Evolutionary conservation across 2,888 invertebrate genomes (phyloP), one percentile per base, ranked within the genome.

Genomic region (Bugula neritina): DNA sequence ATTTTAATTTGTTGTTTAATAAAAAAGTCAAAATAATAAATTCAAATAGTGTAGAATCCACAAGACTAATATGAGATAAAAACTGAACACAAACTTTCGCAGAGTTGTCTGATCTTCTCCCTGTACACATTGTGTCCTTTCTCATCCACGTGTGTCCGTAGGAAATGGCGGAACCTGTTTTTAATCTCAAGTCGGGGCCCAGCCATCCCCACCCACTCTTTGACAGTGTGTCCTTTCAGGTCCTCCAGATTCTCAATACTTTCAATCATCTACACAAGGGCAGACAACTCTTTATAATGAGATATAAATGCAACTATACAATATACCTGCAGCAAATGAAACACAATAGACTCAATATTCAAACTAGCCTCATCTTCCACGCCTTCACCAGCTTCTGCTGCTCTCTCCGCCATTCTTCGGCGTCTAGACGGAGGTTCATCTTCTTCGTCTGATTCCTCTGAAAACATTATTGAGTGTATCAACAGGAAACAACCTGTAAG

Each of bases 241-340:
- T 99, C 98, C 83, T 98, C 98, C 43, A 99, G 86, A 85, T 97
- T 98, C 84, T 99, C 98, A 75, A 99, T 96, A 72, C 95, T 93
- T 85, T 98, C 97, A 63, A 94, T 90, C 87, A 92, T 91, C 86
- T 88, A 74, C 17, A 25, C n/a, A 29, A 17, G 25, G n/a, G 43
- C 43, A 43, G 5, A n/a, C n/a, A n/a, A n/a, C n/a, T n/a, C n/a
- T n/a, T n/a, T n/a, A n/a, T n/a, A n/a, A n/a, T n/a, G n/a, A n/a
- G n/a, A n/a, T n/a, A n/a, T n/a, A n/a, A n/a, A n/a, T n/a, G n/a
- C n/a, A n/a, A n/a, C n/a, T n/a, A n/a, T n/a, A n/a, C n/a, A n/a
- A n/a, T n/a, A n/a, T n/a, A n/a, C n/a, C n/a, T n/a, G n/a, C n/a
- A n/a, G n/a, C n/a, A n/a, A n/a, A n/a, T n/a, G n/a, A n/a, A n/a